These are phyloP conservation scores for Pseudococcus viburni DNA, from an alignment of 2,888 invertebrate species.

Conservation along the genomic window DNA sequence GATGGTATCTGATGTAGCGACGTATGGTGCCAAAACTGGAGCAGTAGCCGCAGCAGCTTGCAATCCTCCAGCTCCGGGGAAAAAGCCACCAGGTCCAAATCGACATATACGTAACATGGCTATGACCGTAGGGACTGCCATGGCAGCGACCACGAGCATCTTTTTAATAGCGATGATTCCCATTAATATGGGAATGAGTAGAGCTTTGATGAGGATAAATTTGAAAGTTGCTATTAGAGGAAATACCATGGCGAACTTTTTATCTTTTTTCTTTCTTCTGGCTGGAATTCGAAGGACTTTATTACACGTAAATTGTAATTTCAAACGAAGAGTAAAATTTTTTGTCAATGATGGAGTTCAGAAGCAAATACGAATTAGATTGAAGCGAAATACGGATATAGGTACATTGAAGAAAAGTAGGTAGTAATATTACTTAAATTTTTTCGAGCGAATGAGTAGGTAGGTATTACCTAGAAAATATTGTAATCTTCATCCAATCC, in stretches of 20 bases:
- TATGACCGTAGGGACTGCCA: conserved; percentile 77
- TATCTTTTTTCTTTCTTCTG: conserved; percentile 66
- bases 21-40: conserved; percentile 56
- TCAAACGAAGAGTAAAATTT: background rate
- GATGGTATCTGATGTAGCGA: conserved; percentile 65
- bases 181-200: conserved; percentile 77
- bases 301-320: background rate
- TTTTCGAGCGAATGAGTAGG: too few species aligned
- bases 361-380: too few species aligned
- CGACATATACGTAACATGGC: conserved; percentile 70
- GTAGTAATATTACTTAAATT: too few species aligned
- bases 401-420: too few species aligned
- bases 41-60: conserved; percentile 66
- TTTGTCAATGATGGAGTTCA: background rate
- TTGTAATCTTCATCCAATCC: too few species aligned
- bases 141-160: conserved; percentile 76
- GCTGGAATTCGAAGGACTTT: conserved; percentile 60
- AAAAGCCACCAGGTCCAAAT: conserved; percentile 36
- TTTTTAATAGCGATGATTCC: conserved; percentile 80
- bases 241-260: conserved; percentile 68
- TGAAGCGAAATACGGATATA: too few species aligned
- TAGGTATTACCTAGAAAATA: too few species aligned
- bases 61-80: conserved; percentile 55
- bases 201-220: conserved; percentile 72
- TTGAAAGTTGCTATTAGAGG: conserved; percentile 68